Evolutionary conservation across 2,113 vertebrate species (phyloP).

Genomic region (Odontesthes bonariensis): DNA sequence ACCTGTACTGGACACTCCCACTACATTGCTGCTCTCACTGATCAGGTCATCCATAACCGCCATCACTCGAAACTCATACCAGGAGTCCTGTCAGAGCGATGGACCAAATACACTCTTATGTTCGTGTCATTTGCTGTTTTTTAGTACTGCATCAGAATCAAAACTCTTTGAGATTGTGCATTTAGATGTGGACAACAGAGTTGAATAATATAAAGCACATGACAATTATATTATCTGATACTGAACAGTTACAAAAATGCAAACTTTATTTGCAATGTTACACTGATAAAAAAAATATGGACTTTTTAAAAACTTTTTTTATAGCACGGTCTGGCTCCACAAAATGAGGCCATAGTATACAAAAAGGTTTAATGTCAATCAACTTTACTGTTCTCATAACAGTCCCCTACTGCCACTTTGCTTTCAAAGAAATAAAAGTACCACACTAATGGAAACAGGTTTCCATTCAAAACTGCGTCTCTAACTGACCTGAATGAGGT

Average conservation of each 20-base stretch:
- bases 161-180: not conserved
- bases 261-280: not conserved
- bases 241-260: not conserved
- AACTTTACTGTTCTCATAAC: not conserved
- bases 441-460: not conserved
- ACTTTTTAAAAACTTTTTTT: too few relatives aligned
- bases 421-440: not conserved
- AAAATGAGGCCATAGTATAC: not conserved
- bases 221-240: not conserved
- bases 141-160: not conserved
- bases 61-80: slow-evolving; percentile 98
- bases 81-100: slow-evolving; percentile 88
- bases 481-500: slow-evolving; percentile 91
- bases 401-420: not conserved
- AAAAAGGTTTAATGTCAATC: not conserved
- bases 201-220: not conserved
- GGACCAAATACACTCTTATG: slow-evolving; percentile 4
- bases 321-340: not conserved
- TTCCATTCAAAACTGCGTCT: not conserved
- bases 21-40: slow-evolving; percentile 98
- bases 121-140: not conserved
- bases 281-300: not conserved
- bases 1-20: slow-evolving; percentile 98
- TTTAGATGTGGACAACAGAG: not conserved
- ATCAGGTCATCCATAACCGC: slow-evolving; percentile 99